phyloP scores from a whole-genome alignment of 2,888 invertebrate species.

The Cephus runcator region DNA sequence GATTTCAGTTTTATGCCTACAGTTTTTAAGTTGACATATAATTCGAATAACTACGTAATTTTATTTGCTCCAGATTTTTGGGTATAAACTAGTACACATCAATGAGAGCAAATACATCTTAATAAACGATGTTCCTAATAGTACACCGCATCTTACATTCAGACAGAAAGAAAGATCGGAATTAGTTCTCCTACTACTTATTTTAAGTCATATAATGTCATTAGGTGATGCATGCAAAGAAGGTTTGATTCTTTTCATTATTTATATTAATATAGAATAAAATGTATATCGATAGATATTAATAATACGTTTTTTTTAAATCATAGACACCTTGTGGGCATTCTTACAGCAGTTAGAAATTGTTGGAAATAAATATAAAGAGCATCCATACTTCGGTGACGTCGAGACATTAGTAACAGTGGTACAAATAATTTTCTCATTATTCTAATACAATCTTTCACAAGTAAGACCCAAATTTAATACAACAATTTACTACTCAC shows the following conservation, averaged over 20 bases:
- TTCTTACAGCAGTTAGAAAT: conserved; percentile 66
- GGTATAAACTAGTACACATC: conserved; percentile 66
- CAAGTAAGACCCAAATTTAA: not conserved
- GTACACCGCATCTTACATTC: conserved; percentile 32
- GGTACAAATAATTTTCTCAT: not conserved
- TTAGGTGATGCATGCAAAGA: conserved; percentile 66
- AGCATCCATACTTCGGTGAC: conserved; percentile 48
- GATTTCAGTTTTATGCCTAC: conserved; percentile 1
- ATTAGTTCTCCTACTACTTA: conserved; percentile 65
- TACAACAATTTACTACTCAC: not conserved
- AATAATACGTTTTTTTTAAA: conserved; percentile 13
- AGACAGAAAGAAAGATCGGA: conserved; percentile 56
- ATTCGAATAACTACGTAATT: conserved; percentile 5
- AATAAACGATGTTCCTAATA: conserved; percentile 43
- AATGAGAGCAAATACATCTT: conserved; percentile 55
- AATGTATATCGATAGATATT: conserved; percentile 7
- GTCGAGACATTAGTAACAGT: conserved; percentile 36
- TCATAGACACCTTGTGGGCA: conserved; percentile 68
- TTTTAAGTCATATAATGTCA: conserved; percentile 70
- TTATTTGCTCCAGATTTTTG: conserved; percentile 65
- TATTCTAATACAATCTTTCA: not conserved
- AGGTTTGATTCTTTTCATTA: conserved; percentile 53
- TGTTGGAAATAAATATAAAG: conserved; percentile 59
- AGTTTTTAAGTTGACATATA: not conserved
- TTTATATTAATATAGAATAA: conserved; percentile 9